These are phyloP conservation scores for Hormaphis cornu DNA, from an alignment of 1,140 invertebrate genomes.

Conservation along the genomic window DNA sequence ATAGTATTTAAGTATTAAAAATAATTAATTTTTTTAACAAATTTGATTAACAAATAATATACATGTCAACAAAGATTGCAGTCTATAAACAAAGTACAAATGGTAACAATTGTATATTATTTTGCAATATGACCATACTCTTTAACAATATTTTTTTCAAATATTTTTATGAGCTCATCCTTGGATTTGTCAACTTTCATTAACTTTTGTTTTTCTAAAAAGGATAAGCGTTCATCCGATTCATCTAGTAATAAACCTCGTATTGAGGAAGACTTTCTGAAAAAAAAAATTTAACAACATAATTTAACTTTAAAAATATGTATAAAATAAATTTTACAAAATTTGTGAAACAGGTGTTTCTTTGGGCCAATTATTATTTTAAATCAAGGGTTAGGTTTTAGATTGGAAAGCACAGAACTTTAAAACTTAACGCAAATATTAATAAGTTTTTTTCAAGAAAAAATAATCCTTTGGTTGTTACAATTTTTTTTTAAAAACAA, in stretches of 20 bases:
- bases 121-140: neutral
- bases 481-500: no score
- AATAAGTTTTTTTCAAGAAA: no score
- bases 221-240: neutral
- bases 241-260: neutral
- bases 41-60: neutral
- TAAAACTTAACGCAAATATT: no score
- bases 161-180: neutral
- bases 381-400: no score
- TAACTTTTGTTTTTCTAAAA: conserved; percentile 27
- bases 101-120: neutral
- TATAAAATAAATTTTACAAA: no score
- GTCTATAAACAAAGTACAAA: neutral
- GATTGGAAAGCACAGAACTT: no score
- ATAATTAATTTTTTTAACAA: neutral
- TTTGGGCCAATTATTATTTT: no score
- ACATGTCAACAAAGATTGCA: neutral
- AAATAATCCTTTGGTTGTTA: no score
- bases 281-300: neutral
- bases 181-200: conserved; percentile 22
- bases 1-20: no score
- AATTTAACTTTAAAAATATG: neutral
- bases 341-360: no score
- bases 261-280: neutral
- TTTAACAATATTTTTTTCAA: conserved; percentile 6